Conservation (phyloP, 2,797 vertebrate genomes). For the Phataginus tetradactyla region DNA sequence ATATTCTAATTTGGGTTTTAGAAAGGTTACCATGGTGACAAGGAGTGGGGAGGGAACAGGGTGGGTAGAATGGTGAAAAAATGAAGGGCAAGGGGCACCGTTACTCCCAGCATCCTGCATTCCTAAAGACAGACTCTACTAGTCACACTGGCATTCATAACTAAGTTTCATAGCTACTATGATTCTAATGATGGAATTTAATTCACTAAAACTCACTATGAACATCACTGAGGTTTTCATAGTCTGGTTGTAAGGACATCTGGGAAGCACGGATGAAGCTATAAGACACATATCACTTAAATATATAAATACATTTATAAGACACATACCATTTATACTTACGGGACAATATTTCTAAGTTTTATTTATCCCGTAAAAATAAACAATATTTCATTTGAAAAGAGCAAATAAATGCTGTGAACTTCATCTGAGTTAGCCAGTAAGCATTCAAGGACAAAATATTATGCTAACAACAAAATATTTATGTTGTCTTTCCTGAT, state of each 20-base stretch:
- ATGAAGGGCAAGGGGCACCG: neutral
- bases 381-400: conserved; percentile 20
- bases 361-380: neutral
- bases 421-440: neutral
- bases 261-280: neutral
- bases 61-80: neutral
- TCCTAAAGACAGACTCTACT: neutral
- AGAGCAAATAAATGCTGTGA: neutral
- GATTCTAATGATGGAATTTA: neutral
- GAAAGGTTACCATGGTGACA: conserved; percentile 49
- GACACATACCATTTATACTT: neutral
- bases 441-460: neutral
- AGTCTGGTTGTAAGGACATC: neutral
- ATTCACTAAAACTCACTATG: neutral
- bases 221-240: neutral
- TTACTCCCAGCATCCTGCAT: neutral
- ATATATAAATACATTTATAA: neutral
- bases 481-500: neutral
- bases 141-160: neutral
- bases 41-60: neutral
- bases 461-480: neutral
- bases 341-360: too few species aligned
- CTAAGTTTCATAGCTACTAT: neutral
- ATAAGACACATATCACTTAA: neutral
- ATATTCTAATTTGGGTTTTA: conserved; percentile 23